These are phyloP conservation scores for Halcyon leucocephala DNA, from an alignment of 2,797 vertebrate genomes.

Conservation along the genomic window DNA sequence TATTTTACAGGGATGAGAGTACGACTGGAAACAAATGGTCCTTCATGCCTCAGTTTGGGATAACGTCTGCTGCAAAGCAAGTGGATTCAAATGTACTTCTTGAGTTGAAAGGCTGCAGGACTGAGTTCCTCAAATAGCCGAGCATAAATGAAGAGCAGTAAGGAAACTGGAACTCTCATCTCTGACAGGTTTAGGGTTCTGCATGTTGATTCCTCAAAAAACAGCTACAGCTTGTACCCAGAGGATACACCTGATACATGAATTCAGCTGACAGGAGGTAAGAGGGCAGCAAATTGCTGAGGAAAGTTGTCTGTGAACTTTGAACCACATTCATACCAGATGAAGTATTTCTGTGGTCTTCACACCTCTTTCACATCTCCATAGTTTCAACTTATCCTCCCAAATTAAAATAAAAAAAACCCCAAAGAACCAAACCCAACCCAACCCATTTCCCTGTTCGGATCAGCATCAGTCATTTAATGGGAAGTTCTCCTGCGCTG, in stretches of 20 bases:
- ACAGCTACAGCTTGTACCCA: not conserved
- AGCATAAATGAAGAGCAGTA: not conserved
- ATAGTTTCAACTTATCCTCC: not conserved
- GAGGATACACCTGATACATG: rapidly evolving
- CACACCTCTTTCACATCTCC: not conserved
- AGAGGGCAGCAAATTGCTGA: not conserved
- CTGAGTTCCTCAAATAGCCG: not conserved
- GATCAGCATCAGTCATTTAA: not conserved
- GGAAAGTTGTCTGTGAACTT: not conserved
- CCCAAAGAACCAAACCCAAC: not conserved
- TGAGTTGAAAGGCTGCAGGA: not conserved
- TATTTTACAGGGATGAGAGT: not conserved
- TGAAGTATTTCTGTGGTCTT: not conserved
- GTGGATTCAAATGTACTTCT: not conserved
- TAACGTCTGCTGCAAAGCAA: not conserved
- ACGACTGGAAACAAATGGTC: not conserved
- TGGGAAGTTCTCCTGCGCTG: not conserved
- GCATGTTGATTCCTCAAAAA: not conserved
- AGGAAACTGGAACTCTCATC: not conserved
- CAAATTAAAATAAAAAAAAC: not conserved
- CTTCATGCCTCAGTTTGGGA: not conserved
- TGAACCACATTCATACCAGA: not conserved
- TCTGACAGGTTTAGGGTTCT: not conserved
- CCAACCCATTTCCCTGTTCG: no score
- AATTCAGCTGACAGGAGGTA: not conserved